Evolutionary conservation across 2,888 invertebrate genomes (phyloP).

Genomic region (Parapristionchus giblindavisi): DNA sequence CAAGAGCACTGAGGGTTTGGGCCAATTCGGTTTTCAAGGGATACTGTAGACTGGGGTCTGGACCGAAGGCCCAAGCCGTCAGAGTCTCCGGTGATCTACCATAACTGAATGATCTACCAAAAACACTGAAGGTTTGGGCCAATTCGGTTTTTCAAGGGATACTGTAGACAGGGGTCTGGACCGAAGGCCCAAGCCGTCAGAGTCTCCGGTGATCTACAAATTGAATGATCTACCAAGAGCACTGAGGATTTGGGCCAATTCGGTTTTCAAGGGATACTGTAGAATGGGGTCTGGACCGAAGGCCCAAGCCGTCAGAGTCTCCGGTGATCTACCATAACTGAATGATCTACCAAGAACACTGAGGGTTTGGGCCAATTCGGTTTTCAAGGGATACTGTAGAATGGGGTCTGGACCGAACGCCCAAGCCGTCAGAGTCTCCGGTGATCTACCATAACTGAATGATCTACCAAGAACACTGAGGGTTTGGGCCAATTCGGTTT

Average conservation of each 20-base stretch:
- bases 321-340: neutral
- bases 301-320: neutral
- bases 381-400: neutral
- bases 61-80: neutral
- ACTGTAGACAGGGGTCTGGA: neutral
- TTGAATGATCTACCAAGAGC: neutral
- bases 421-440: neutral
- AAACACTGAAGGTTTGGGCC: neutral
- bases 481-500: neutral
- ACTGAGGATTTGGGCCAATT: neutral
- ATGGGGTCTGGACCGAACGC: neutral
- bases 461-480: neutral
- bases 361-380: neutral
- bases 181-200: neutral
- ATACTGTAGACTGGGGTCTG: neutral
- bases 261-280: neutral
- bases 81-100: neutral
- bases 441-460: neutral
- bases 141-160: neutral
- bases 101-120: neutral
- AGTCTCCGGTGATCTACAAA: neutral
- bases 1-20: neutral
- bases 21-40: neutral
- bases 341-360: neutral
- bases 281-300: neutral